Conservation (phyloP, 2,113 vertebrate species). For the Tichodroma muraria region DNA sequence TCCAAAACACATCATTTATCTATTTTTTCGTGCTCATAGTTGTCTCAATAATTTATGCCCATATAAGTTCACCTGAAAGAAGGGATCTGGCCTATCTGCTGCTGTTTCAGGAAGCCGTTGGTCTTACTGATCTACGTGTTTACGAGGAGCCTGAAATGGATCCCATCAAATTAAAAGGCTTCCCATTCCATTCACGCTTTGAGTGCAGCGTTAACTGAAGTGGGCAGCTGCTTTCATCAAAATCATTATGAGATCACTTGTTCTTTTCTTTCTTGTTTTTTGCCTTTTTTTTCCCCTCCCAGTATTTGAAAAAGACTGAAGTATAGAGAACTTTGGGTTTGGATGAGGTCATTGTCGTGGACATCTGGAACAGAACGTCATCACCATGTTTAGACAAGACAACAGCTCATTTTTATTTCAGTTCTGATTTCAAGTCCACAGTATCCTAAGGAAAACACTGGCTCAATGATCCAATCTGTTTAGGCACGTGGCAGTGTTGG, state of each 20-base stretch:
- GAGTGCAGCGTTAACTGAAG: conserved; percentile 28
- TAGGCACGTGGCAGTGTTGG: neutral
- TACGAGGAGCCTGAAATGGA: neutral
- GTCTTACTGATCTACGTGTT: neutral
- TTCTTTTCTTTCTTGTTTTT: neutral
- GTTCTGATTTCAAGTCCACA: neutral
- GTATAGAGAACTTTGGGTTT: neutral
- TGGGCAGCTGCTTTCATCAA: conserved; percentile 46
- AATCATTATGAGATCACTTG: neutral
- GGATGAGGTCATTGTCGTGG: neutral
- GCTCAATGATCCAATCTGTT: neutral
- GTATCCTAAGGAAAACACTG: neutral
- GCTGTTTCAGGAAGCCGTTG: neutral
- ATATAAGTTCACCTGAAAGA: neutral
- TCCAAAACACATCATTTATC: neutral
- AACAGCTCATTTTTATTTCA: neutral
- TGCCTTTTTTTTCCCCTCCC: too few relatives aligned
- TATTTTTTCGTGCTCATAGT: neutral
- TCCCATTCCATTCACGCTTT: neutral
- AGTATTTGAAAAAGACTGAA: neutral
- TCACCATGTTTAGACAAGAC: neutral
- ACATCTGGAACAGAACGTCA: conserved; percentile 23
- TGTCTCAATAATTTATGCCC: neutral
- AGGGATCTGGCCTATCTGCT: neutral
- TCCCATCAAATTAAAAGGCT: conserved; percentile 5